These are phyloP conservation scores for Euglossa dilemma DNA, from an alignment of 1,140 invertebrate species.

Conservation along the genomic window DNA sequence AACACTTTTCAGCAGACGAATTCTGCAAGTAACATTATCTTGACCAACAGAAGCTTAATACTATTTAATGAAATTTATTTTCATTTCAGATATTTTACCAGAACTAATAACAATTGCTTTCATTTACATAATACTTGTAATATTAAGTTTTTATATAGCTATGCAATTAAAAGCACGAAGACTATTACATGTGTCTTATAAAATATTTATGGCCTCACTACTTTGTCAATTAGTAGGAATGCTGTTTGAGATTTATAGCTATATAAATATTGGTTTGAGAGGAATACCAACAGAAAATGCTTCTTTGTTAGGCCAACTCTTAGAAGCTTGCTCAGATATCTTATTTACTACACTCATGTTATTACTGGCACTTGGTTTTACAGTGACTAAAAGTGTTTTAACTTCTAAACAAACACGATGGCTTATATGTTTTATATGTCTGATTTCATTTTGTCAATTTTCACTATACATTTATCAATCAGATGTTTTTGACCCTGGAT, in stretches of 20 bases:
- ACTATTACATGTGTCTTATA: conserved; percentile 93
- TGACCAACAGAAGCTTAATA: neutral
- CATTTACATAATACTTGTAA: conserved; percentile 81
- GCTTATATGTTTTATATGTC: conserved; percentile 90
- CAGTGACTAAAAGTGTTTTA: conserved; percentile 92
- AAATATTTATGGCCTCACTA: conserved; percentile 90
- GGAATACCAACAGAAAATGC: conserved; percentile 36
- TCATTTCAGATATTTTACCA: conserved; percentile 88
- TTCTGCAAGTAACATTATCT: conserved; percentile 89
- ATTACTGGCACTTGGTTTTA: conserved; percentile 94
- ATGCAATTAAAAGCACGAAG: conserved; percentile 89
- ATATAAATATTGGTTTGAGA: conserved; percentile 61
- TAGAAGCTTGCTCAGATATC: conserved; percentile 88
- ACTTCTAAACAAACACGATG: conserved; percentile 89
- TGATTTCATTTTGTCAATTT: conserved; percentile 84
- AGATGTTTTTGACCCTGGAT: conserved; percentile 93
- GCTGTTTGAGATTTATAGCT: conserved; percentile 57
- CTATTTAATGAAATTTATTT: conserved; percentile 32
- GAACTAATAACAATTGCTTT: conserved; percentile 86
- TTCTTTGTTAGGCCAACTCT: conserved; percentile 84
- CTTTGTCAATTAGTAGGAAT: conserved; percentile 85
- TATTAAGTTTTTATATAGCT: conserved; percentile 84
- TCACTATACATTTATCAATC: conserved; percentile 91
- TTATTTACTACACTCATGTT: conserved; percentile 90
- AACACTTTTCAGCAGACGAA: conserved; percentile 96